Base-by-base conservation (phyloP, 2,888 invertebrate genomes). In the Pollenia griseotomentosa region DNA sequence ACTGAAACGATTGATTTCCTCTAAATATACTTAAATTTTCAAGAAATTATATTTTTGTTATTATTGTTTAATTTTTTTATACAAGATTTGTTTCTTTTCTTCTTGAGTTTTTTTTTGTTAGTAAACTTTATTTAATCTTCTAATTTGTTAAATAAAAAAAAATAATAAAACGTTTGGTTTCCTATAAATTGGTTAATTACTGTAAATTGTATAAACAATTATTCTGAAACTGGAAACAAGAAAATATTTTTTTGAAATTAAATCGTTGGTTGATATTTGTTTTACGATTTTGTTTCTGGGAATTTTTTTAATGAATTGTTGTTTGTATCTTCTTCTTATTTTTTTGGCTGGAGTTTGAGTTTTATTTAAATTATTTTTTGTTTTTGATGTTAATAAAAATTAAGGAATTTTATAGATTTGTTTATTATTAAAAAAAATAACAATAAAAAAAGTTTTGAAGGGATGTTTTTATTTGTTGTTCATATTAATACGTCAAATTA, bases 181-280 rank as follows among this genome's bases (percentile, higher is more conserved):
- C 91, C 89, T 88, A 89, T 90, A 92, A 92, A 90, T 91, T 91
- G 90, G 89, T 92, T 91, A 91, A 92, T 92, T 92, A 91, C 90
- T 90, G 89, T 90, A 90, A 91, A 79, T 91, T 91, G 90, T 92
- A 88, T 91, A 90, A 90, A 92, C 90, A 92, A 91, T 87, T 89
- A 89, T 90, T 90, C 89, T 90, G 77, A 83, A 83, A 77, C 71
- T 79, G 70, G 65, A 79, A 74, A 53, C 40, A 61, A 71, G 2
- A 66, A 55, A 74, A 77, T 61, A 75, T 23, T 23, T 23, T 23
- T 23, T 51, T 66, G 23, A 19, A 59, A 66, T 79, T 83, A 8
- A 65, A 48, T 70, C 51, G 61, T 83, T 53, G 46, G 42, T 44
- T 55, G 63, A 71, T 66, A 84, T 71, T 79, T 81, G 16, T 81